Percentiles rank a stretch among this genome's conserved stretches.
These are phyloP conservation scores for Paragorgia papillata DNA, from an alignment of 92 coral and sea anemone genomes.

Conservation along the genomic window DNA sequence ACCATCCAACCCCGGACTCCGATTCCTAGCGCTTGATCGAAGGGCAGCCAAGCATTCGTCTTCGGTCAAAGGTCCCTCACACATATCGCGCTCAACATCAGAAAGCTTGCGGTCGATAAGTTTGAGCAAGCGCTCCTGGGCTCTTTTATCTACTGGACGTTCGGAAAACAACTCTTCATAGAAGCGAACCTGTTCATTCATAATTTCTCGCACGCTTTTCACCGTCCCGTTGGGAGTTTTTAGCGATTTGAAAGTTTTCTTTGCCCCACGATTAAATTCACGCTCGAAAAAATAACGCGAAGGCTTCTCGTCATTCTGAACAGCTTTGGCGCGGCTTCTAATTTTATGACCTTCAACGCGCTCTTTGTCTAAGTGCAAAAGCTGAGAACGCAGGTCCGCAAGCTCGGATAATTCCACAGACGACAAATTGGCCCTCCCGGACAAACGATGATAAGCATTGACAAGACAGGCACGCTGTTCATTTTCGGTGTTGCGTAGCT, in stretches of 20 bases:
- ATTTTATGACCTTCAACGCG: constrained; percentile 46
- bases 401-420: neutral
- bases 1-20: constrained; percentile 41
- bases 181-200: constrained; percentile 19
- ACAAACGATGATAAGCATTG: neutral
- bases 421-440: neutral
- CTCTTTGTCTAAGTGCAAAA: neutral
- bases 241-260: neutral
- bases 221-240: neutral
- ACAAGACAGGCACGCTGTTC: neutral
- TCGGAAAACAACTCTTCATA: neutral
- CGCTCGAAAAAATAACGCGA: neutral
- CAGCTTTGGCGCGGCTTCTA: constrained; percentile 31
- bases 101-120: constrained; percentile 1
- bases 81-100: neutral
- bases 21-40: neutral
- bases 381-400: neutral
- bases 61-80: constrained; percentile 10
- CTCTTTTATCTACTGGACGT: neutral
- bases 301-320: constrained; percentile 46
- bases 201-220: neutral
- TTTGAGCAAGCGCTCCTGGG: constrained; percentile 12
- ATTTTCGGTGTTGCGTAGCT: constrained; percentile 3
- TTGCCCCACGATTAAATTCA: neutral
- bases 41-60: constrained; percentile 36